phyloP scores from a whole-genome alignment of 1,140 invertebrate genomes.

The Ceratosolen solmsi region DNA sequence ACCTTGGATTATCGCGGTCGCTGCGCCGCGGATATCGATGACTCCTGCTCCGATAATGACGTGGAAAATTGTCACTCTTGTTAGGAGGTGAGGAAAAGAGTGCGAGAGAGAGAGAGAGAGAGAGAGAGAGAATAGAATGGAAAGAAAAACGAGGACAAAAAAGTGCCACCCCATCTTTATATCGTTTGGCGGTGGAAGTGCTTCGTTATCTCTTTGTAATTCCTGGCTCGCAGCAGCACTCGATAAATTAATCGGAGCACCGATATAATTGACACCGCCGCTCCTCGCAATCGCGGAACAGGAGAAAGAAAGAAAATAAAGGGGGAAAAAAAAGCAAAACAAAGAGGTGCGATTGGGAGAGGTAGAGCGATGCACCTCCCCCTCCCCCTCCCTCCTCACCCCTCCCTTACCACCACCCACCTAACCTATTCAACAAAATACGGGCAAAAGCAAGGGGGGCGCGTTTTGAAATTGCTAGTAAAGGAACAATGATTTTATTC shows the following conservation, averaged over 20 bases:
- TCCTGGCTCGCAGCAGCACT: not conserved
- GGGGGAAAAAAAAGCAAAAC: not conserved
- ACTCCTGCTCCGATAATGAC: constrained; percentile 19
- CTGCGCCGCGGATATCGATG: constrained; percentile 32
- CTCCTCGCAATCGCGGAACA: too few species aligned
- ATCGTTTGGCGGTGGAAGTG: not conserved
- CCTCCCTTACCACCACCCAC: too few species aligned
- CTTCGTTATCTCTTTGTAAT: constrained; percentile 25
- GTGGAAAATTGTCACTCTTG: constrained; percentile 42
- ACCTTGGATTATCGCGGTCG: constrained; percentile 22
- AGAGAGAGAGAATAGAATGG: not conserved
- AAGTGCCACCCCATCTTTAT: too few species aligned
- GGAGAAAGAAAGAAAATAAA: too few species aligned
- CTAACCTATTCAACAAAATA: too few species aligned
- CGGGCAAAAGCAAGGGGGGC: not conserved
- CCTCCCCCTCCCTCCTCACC: too few species aligned
- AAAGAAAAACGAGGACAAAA: too few species aligned
- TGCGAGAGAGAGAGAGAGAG: not conserved
- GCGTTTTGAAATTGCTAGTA: constrained; percentile 16
- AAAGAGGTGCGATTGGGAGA: not conserved
- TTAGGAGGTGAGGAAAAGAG: not conserved
- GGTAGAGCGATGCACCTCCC: too few species aligned
- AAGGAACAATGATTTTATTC: constrained; percentile 57
- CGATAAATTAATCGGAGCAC: constrained; percentile 15
- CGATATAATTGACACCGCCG: not conserved